phyloP scores from a whole-genome alignment of 2,113 vertebrate genomes.

The Indicator maculatus region DNA sequence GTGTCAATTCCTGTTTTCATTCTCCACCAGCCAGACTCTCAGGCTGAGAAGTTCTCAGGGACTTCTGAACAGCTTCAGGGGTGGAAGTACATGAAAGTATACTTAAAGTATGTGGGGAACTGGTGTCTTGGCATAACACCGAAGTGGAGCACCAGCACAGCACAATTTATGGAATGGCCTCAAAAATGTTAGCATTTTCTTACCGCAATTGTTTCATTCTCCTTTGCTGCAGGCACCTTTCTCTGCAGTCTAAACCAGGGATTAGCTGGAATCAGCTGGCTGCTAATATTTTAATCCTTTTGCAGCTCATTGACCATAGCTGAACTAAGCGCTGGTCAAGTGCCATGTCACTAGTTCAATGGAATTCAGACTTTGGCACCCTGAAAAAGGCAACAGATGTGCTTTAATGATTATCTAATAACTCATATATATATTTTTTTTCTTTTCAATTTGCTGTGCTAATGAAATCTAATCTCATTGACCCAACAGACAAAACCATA shows the following conservation, averaged over 20 bases:
- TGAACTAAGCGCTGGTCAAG: slow-evolving; percentile 64
- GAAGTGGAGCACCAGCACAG: not conserved
- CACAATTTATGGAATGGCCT: not conserved
- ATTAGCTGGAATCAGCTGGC: slow-evolving; percentile 10
- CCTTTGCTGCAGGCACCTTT: slow-evolving; percentile 19
- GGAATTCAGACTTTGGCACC: slow-evolving; percentile 71
- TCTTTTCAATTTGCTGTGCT: slow-evolving; percentile 40
- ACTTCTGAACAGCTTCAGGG: not conserved
- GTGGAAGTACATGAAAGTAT: not conserved
- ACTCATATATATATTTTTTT: not conserved
- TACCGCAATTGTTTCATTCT: slow-evolving; percentile 51
- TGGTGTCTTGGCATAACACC: not conserved
- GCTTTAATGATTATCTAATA: slow-evolving; percentile 67
- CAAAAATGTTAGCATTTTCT: slow-evolving; percentile 36
- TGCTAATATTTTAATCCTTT: slow-evolving; percentile 66
- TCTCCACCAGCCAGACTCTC: not conserved
- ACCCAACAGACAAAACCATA: slow-evolving; percentile 38
- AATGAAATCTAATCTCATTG: slow-evolving; percentile 59
- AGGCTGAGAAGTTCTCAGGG: not conserved
- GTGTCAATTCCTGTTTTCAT: not conserved
- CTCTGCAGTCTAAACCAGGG: slow-evolving; percentile 32
- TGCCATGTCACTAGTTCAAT: slow-evolving; percentile 62
- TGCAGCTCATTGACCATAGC: slow-evolving; percentile 63
- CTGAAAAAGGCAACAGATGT: slow-evolving; percentile 61
- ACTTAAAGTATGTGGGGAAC: not conserved